phyloP scores from a whole-genome alignment of 1,140 invertebrate species.

The Hormaphis cornu region DNA sequence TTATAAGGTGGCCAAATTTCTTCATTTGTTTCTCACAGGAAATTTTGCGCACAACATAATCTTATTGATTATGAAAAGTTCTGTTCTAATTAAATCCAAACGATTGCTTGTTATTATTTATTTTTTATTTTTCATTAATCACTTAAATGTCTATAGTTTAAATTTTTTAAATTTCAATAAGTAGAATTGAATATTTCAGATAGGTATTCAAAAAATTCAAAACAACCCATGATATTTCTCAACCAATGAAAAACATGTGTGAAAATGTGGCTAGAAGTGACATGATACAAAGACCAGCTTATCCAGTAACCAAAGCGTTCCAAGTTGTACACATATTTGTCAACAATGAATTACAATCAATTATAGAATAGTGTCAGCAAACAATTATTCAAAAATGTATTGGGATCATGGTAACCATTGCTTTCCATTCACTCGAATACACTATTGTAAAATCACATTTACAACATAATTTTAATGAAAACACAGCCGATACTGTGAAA shows the following conservation, averaged over 20 bases:
- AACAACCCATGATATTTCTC: constrained; percentile 73
- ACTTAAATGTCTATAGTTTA: too few relatives aligned
- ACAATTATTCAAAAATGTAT: constrained; percentile 64
- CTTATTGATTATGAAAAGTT: too few relatives aligned
- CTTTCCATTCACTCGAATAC: constrained; percentile 91
- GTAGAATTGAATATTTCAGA: constrained; percentile 43
- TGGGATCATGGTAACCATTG: constrained; percentile 69
- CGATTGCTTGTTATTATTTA: too few relatives aligned
- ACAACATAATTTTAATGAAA: constrained; percentile 45
- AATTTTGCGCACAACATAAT: too few relatives aligned
- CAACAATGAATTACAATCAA: constrained; percentile 95
- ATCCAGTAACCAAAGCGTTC: constrained; percentile 85
- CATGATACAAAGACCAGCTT: constrained; percentile 61
- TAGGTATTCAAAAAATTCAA: constrained; percentile 67
- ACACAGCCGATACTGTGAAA: constrained; percentile 57
- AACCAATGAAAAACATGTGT: constrained; percentile 62
- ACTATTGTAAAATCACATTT: constrained; percentile 89
- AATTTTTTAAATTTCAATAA: too few relatives aligned
- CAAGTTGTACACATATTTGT: constrained; percentile 92
- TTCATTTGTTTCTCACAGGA: too few relatives aligned
- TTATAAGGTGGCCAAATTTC: too few relatives aligned
- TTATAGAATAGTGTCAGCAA: constrained; percentile 71
- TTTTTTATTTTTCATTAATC: too few relatives aligned
- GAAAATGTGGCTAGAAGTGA: constrained; percentile 52
- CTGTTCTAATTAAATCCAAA: too few relatives aligned